Conservation (phyloP, 2,113 vertebrate genomes). For the Euleptes europaea region DNA sequence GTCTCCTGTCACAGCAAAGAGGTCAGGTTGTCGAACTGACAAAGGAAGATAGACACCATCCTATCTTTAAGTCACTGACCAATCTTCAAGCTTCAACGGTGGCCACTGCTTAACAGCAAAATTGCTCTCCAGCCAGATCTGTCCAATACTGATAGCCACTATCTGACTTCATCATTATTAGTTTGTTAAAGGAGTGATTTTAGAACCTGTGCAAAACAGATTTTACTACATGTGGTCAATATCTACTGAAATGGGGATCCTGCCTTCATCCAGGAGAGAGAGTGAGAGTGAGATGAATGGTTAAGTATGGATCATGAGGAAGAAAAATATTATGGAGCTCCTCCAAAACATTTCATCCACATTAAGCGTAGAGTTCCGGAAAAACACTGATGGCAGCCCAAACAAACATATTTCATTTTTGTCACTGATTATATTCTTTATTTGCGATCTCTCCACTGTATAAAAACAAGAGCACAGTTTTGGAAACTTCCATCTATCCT, state of each 20-base stretch:
- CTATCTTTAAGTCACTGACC: no score
- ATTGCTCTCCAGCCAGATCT: constrained; percentile 41
- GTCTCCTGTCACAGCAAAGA: no score
- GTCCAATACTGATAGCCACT: constrained; percentile 1
- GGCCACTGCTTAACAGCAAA: constrained; percentile 20
- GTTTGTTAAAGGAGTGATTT: not conserved
- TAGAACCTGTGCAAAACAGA: not conserved
- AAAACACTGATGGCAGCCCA: not conserved
- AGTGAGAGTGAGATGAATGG: not conserved
- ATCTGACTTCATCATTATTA: constrained; percentile 60
- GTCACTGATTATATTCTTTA: not conserved
- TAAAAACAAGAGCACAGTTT: not conserved
- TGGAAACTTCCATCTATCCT: not conserved
- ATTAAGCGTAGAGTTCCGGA: not conserved
- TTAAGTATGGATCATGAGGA: no score
- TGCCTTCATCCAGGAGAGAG: not conserved
- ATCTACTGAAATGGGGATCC: not conserved
- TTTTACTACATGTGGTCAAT: not conserved
- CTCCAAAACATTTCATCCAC: not conserved
- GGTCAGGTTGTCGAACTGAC: no score
- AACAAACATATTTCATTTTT: not conserved
- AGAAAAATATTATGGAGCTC: not conserved
- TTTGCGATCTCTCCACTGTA: not conserved
- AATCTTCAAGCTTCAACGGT: no score
- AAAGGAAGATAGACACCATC: no score